Conservation (phyloP, 2,113 vertebrate genomes). For the Larimichthys polyactis region DNA sequence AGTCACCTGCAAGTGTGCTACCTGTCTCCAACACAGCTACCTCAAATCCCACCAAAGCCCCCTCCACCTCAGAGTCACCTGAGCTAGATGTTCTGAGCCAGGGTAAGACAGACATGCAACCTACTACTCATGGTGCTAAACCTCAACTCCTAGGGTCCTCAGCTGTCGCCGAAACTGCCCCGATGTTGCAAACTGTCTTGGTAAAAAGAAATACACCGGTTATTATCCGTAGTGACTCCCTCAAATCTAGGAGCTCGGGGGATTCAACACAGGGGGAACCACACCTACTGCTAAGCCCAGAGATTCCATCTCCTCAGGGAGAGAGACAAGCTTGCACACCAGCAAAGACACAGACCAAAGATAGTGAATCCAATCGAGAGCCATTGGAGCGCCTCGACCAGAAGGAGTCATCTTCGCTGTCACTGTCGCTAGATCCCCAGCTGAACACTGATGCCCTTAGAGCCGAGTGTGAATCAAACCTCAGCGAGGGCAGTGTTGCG, state of each 20-base stretch:
- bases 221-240: constrained; percentile 59
- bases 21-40: constrained; percentile 75
- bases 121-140: constrained; percentile 68
- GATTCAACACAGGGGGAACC: constrained; percentile 38
- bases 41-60: constrained; percentile 78
- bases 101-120: constrained; percentile 59
- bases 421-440: constrained; percentile 27
- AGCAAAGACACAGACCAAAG: constrained; percentile 76
- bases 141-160: constrained; percentile 30
- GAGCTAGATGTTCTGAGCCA: constrained; percentile 53
- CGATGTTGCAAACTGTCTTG: constrained; percentile 41
- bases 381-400: constrained; percentile 20
- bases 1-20: constrained; percentile 46
- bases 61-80: constrained; percentile 53
- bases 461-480: constrained; percentile 41
- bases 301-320: constrained; percentile 28
- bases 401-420: constrained; percentile 31
- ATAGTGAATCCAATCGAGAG: constrained; percentile 62
- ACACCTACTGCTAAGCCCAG: constrained; percentile 36
- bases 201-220: constrained; percentile 64
- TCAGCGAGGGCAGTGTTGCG: constrained; percentile 11
- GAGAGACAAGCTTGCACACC: constrained; percentile 57
- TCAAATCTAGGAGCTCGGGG: constrained; percentile 53
- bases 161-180: constrained; percentile 34
- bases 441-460: constrained; percentile 3